A percentile compares a stretch with the other conserved stretches of the same genome.
These are phyloP conservation scores for Exocentrus adspersus DNA, from an alignment of 2,888 invertebrate genomes.

Conservation along the genomic window DNA sequence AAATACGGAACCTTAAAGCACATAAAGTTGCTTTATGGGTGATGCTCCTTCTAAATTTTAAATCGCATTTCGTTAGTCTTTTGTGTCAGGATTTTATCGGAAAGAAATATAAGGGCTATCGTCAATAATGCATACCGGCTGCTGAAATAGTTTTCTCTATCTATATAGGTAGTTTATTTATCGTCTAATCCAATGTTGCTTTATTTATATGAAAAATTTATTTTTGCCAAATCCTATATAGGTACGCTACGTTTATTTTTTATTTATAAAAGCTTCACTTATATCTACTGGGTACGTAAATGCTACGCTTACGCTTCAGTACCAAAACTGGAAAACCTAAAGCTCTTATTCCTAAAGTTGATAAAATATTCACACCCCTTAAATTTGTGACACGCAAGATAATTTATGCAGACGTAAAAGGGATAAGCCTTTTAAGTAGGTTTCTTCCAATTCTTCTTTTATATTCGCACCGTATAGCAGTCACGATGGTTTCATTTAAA, in stretches of 20 bases:
- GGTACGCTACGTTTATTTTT: too few relatives aligned
- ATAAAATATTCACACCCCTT: neutral
- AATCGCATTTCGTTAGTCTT: conserved; percentile 10
- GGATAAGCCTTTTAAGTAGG: neutral
- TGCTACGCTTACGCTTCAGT: too few relatives aligned
- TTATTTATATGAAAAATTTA: too few relatives aligned
- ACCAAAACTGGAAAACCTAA: neutral
- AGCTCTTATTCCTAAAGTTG: neutral
- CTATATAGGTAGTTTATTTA: too few relatives aligned
- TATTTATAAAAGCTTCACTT: too few relatives aligned
- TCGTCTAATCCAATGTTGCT: too few relatives aligned
- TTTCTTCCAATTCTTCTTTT: neutral
- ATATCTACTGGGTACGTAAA: too few relatives aligned
- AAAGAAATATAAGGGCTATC: neutral
- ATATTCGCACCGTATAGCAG: neutral
- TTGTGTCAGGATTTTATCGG: conserved; percentile 13
- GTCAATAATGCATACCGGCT: neutral
- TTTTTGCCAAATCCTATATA: too few relatives aligned
- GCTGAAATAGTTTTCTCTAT: conserved; percentile 5
- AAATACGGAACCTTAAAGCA: neutral
- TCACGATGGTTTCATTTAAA: too few relatives aligned
- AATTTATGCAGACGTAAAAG: neutral
- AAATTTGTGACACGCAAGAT: neutral
- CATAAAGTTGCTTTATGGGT: conserved; percentile 3
- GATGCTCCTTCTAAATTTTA: neutral